Evolutionary conservation across 2,797 vertebrate species (phyloP).

Genomic region (Hoplostethus mediterraneus): DNA sequence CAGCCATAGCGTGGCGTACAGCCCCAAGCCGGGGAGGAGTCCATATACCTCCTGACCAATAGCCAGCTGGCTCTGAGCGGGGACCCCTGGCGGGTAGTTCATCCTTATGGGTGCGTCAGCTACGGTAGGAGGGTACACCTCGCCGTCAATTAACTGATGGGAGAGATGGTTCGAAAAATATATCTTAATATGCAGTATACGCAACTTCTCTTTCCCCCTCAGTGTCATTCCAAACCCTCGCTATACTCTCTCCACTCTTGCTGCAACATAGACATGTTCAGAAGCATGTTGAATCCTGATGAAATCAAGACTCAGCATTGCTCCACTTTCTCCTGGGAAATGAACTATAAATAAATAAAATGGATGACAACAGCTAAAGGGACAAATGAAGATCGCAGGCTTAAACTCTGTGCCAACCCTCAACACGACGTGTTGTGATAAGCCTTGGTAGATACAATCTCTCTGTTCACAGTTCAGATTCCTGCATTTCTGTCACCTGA

Average conservation of each 20-base stretch:
- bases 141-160: constrained; percentile 88
- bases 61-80: constrained; percentile 82
- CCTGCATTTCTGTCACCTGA: constrained; percentile 84
- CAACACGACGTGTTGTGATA: too few relatives aligned
- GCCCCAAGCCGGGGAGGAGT: constrained; percentile 91
- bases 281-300: too few relatives aligned
- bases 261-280: background rate
- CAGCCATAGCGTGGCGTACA: constrained; percentile 93
- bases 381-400: background rate
- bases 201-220: background rate
- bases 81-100: constrained; percentile 86
- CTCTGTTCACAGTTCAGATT: background rate
- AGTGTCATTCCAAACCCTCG: background rate
- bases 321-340: too few relatives aligned
- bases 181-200: background rate
- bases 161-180: constrained; percentile 7
- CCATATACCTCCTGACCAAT: constrained; percentile 96
- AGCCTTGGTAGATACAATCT: background rate
- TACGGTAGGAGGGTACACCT: constrained; percentile 90
- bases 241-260: too few relatives aligned
- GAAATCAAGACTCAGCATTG: too few relatives aligned
- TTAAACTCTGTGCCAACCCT: background rate
- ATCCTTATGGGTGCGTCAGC: constrained; percentile 85
- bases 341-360: too few relatives aligned
- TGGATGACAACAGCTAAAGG: background rate